Base-by-base conservation (phyloP, 2,888 invertebrate genomes). In the Parasteatoda lunata region DNA sequence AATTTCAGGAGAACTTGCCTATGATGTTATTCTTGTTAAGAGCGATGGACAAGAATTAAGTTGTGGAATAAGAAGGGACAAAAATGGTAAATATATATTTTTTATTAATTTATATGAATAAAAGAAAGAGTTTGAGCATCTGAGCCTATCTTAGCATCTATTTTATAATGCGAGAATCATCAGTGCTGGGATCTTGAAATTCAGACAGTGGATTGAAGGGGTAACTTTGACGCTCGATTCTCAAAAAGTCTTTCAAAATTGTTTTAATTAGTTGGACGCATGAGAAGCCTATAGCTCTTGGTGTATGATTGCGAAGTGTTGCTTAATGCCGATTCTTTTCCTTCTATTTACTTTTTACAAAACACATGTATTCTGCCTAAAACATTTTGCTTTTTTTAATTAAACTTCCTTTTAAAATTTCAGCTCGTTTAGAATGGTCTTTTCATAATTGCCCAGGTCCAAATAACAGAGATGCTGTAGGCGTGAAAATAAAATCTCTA, bases 371-470 rank as follows among this genome's bases (percentile, higher is more conserved):
- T n/a, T n/a, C n/a, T n/a, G n/a, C n/a, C n/a, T n/a, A n/a, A n/a
- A n/a, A n/a, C n/a, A n/a, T n/a, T n/a, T n/a, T 30, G 30, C 2
- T 30, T 30, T 30, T 30, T 2, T 30, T 30, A 30, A 30, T 30
- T 30, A 30, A 68, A 68, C 8, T n/a, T 45, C 30, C 30, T 15
- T 30, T 68, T 68, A 66, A n/a, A 69, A 48, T 72, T 72, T 11
- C 47, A 83, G 83, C 77, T 13, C 11, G 64, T 8, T 30, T 77
- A 7, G 65, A 51, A 4, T 83, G 83, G 83, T 70, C 59, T 45
- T 83, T 77, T 48, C 83, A 83, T 64, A 83, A 83, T 48, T 83
- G 83, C 48, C 83, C 83, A 9, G 83, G 65, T 13, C 83, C 83
- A 1, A n/a, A 83, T 49, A 83, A 83, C 51, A 52, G 49, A 8